Evolutionary conservation across 1,140 invertebrate genomes (phyloP), one percentile per base, ranked within the genome.

Genomic region (Centruroides sculpturatus): DNA sequence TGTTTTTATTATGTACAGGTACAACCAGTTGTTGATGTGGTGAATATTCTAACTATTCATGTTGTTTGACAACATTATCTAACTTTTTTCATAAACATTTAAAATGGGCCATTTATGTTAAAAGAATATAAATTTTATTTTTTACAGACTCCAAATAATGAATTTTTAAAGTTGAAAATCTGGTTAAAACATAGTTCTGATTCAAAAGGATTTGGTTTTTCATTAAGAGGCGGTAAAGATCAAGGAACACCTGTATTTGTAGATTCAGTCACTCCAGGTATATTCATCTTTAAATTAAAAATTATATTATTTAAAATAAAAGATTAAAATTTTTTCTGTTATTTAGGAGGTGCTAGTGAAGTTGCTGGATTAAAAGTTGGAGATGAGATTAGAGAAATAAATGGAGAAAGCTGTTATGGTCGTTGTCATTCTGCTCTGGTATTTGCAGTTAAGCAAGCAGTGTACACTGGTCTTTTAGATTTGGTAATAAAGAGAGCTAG

Each of bases 371-470:
- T 64, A 9, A 59, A 64, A 51, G 54, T 59, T 35, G 63, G 59
- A 41, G 59, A 64, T 35, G 48, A 59, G 49, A 59, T 64, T n/a
- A 8, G 59, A 13, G 59, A 51, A 23, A 46, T 64, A 53, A 64
- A 64, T 59, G 59, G 59, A n/a, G 59, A 64, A 59, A 36, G 34
- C 13, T 34, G 57, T 47, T 9, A 9, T 41, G 59, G 41, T 12
- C 53, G 47, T 36, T 58, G 56, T 35, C 59, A 61, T 57, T 51
- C 59, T 35, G 59, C 63, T 41, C 47, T 64, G 5, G 13, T 61
- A 35, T 64, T 61, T n/a, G 55, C 57, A 11, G 13, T 64, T 3
- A 61, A 62, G 46, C 63, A 64, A 52, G 59, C 63, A 34, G 56
- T 59, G 0, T 53, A 53, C 8, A 53, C 51, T 36, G 51, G 51